These are phyloP conservation scores for Odontamblyopus rebecca DNA, from an alignment of 2,797 vertebrate genomes.

Conservation along the genomic window DNA sequence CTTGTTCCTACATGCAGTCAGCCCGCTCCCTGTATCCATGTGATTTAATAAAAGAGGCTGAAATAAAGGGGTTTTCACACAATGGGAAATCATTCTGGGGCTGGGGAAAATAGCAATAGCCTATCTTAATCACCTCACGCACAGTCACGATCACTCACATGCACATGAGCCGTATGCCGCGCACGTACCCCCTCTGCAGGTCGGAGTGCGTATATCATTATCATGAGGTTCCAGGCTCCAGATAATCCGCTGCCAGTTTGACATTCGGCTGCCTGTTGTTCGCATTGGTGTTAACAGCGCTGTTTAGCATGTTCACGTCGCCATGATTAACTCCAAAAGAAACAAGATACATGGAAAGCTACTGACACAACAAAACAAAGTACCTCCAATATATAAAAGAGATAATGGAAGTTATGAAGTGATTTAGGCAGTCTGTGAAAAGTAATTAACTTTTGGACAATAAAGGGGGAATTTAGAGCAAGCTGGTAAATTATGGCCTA, in stretches of 20 bases:
- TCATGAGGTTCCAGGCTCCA: conserved; percentile 59
- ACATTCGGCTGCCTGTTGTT: conserved; percentile 64
- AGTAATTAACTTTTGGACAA: not conserved
- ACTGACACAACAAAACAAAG: conserved; percentile 16
- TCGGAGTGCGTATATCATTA: conserved; percentile 52
- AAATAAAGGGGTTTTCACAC: conserved; percentile 56
- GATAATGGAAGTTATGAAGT: conserved; percentile 3
- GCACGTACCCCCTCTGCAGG: conserved; percentile 32
- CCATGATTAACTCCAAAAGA: conserved; percentile 48
- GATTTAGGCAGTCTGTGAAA: not conserved
- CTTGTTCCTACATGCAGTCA: conserved; percentile 25
- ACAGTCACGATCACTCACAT: conserved; percentile 29
- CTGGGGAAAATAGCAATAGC: conserved; percentile 51
- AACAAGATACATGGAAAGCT: conserved; percentile 30
- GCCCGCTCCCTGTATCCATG: conserved; percentile 35
- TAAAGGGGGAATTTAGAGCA: not conserved
- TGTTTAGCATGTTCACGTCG: conserved; percentile 48
- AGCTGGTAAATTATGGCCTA: not conserved
- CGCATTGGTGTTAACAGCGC: conserved; percentile 37
- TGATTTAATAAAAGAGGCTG: conserved; percentile 58
- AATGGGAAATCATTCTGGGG: conserved; percentile 51
- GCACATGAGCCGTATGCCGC: conserved; percentile 26
- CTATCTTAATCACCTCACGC: conserved; percentile 51
- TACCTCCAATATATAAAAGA: conserved; percentile 4
- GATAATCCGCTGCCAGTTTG: conserved; percentile 64